These are phyloP conservation scores for Leptopilina clavipes DNA, from an alignment of 1,140 invertebrate genomes.

Conservation along the genomic window DNA sequence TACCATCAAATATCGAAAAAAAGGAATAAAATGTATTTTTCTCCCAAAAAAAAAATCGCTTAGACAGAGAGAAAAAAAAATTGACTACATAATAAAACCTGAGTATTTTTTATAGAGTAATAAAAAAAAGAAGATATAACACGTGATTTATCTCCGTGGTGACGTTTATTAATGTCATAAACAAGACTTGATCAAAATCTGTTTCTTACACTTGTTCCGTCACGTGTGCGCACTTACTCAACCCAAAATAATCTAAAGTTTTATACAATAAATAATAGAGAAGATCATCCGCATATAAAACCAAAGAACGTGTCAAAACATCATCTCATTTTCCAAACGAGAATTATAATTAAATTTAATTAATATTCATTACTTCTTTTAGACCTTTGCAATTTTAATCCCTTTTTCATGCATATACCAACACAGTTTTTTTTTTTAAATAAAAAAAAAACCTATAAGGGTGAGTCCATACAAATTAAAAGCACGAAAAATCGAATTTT, in stretches of 20 bases:
- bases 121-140: not conserved
- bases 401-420: not conserved
- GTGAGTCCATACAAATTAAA: slow-evolving; percentile 42
- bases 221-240: slow-evolving; percentile 9
- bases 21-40: too few species aligned
- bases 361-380: slow-evolving; percentile 65
- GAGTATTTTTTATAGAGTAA: slow-evolving; percentile 10
- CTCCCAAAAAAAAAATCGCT: not conserved
- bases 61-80: not conserved
- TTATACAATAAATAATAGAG: too few species aligned
- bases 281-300: not conserved
- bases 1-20: too few species aligned
- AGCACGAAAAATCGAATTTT: slow-evolving; percentile 61
- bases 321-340: slow-evolving; percentile 38
- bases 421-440: not conserved
- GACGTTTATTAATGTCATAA: slow-evolving; percentile 18
- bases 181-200: slow-evolving; percentile 23
- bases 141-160: not conserved
- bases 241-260: not conserved
- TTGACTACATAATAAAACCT: not conserved
- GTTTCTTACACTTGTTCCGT: slow-evolving; percentile 20
- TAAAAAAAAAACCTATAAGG: not conserved
- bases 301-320: not conserved
- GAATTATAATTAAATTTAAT: slow-evolving; percentile 67
- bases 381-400: not conserved